Base-by-base conservation (phyloP, 1,140 invertebrate species). In the Aphelenchoides besseyi region DNA sequence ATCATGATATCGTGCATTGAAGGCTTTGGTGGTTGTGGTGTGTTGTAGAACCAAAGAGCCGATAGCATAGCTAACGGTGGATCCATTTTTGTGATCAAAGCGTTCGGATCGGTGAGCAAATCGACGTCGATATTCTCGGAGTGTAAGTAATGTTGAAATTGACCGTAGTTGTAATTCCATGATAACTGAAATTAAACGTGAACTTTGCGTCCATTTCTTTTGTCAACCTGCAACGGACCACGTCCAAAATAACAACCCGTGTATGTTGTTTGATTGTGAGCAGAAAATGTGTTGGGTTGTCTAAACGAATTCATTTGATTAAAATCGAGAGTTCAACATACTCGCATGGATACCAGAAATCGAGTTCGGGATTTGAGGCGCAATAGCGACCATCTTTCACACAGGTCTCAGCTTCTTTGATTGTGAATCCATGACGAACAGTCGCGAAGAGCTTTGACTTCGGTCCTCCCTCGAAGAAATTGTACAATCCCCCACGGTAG, bases 101-200 rank as follows among this genome's bases (percentile, higher is more conserved):
- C 55, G 71, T 82, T 81, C 26, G 80, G 80, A 62, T 82, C 71
- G 8, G 37, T 59, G 18, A 82, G 41, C 18, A 82, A 41, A 55
- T 82, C 76, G 12, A 82, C 80, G 53, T 82, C 72, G n/a, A 82
- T 78, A 9, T 69, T 61, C 67, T 75, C 66, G 41, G 68, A 12
- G n/a, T 54, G 35, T 26, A 74, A 75, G 68, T 63, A 82, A 69
- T 54, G 74, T 68, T 80, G 73, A 66, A 82, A 82, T 36, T 79
- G 71, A n/a, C 81, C 80, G 55, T 82, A 82, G 53, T 82, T 82
- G 69, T 82, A 82, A 37, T 82, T 82, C 75, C 76, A 82, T n/a
- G 80, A 82, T 0, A 82, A 59, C 61, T 72, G 3, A 68, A 69
- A 68, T 8, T 29, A 69, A 59, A n/a, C 8, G 48, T 29, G n/a